phyloP scores from a whole-genome alignment of 2,113 vertebrate species.

The Muntiacus muntjak region DNA sequence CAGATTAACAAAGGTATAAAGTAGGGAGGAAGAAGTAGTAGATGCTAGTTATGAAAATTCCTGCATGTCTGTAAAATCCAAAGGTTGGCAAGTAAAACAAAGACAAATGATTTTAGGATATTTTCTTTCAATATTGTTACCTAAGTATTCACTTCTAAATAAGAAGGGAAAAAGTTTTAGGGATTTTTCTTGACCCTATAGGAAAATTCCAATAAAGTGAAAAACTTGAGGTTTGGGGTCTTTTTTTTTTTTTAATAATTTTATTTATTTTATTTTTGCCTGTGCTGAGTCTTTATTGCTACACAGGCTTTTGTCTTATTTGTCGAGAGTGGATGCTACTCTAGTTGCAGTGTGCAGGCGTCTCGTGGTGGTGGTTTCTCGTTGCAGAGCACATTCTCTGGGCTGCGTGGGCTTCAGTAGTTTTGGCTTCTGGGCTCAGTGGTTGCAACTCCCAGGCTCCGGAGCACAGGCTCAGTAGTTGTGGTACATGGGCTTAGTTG shows the following conservation, averaged over 20 bases:
- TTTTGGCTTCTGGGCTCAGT: background rate
- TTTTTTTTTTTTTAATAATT: background rate
- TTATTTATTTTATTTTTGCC: background rate
- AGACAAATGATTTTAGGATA: background rate
- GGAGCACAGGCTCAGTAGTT: background rate
- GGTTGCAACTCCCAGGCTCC: background rate
- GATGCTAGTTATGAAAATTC: constrained; percentile 10
- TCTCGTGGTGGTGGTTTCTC: background rate
- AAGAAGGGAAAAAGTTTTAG: background rate
- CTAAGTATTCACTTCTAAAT: background rate
- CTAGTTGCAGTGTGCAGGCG: background rate
- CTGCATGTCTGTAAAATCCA: constrained; percentile 8
- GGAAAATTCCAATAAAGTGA: background rate
- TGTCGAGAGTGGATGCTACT: background rate
- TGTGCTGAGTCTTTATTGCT: background rate
- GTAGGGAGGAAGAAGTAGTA: background rate
- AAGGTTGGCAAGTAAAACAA: background rate
- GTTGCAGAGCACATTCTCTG: background rate
- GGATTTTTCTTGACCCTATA: background rate
- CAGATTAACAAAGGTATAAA: background rate
- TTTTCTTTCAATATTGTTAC: constrained; percentile 14
- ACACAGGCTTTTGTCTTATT: background rate
- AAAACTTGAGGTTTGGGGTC: background rate
- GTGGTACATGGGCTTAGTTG: background rate
- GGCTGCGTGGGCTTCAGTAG: background rate